A percentile compares a stretch with the other conserved stretches of the same genome.
These are phyloP conservation scores for Drosophila sordidula DNA, from an alignment of 2,888 invertebrate genomes.

Conservation along the genomic window DNA sequence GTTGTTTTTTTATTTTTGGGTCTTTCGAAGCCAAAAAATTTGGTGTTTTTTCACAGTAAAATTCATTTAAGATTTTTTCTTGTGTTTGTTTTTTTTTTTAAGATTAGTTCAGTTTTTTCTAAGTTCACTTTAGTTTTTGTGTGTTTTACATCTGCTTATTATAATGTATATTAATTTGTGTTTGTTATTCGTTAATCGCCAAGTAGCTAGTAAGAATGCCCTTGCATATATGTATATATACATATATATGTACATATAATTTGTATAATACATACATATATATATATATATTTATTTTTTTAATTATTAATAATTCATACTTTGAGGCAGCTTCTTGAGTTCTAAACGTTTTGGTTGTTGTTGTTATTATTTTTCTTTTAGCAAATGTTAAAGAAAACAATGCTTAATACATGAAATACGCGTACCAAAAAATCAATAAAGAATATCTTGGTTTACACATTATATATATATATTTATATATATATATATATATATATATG, in stretches of 20 bases:
- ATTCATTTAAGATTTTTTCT: constrained; percentile 40
- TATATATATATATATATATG: constrained; percentile 19
- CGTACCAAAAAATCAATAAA: constrained; percentile 20
- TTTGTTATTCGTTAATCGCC: constrained; percentile 23
- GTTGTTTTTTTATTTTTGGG: constrained; percentile 8
- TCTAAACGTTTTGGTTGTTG: constrained; percentile 40
- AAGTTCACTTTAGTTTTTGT: constrained; percentile 41
- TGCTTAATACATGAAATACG: constrained; percentile 3
- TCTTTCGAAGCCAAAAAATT: constrained; percentile 20
- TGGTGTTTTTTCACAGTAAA: constrained; percentile 48
- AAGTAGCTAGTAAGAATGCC: constrained; percentile 56
- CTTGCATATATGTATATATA: constrained; percentile 25
- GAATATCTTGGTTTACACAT: constrained; percentile 36
- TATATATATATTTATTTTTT: constrained; percentile 13
- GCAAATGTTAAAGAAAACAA: constrained; percentile 16
- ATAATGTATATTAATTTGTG: constrained; percentile 20
- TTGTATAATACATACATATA: neutral
- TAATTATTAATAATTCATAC: constrained; percentile 33
- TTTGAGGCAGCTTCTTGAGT: constrained; percentile 64
- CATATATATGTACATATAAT: constrained; percentile 18
- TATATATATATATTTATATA: constrained; percentile 13
- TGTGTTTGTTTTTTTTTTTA: neutral
- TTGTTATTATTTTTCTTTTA: constrained; percentile 1
- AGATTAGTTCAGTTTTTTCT: constrained; percentile 31
- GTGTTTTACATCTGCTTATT: constrained; percentile 17